Base-by-base conservation (phyloP, 2,797 vertebrate genomes). In the Pangasius krempfi region DNA sequence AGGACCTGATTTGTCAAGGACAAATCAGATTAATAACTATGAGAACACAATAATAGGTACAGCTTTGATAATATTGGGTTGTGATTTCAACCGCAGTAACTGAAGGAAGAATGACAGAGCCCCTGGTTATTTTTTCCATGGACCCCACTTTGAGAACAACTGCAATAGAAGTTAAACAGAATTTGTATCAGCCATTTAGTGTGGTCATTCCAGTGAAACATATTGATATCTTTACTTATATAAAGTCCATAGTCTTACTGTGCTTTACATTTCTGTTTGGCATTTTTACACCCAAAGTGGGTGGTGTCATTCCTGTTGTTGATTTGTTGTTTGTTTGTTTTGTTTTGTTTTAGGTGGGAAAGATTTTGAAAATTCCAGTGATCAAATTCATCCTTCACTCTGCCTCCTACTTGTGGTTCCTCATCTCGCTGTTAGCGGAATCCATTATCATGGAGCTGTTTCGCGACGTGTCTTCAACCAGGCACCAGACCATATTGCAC, bases 381-480 rank as follows among this genome's bases (percentile, higher is more conserved):
- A 96, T 98, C 90, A 98, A 97, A 93, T 98, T 98, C 90, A 95
- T 98, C 13, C 95, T 98, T 22, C 98, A 98, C 88, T 97, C 97
- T 0, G 96, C 97, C 18, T 98, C 98, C 68, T 98, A 98, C 37
- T 88, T 98, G 92, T 98, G 98, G 98, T 98, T 98, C 92, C 96
- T 98, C 91, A 96, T 97, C 92, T 96, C 97, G 0, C 91, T 98
- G 54, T 94, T 98, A 18, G 96, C 95, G 85, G 97, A 98, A 88
- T 98, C 97, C 0, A 94, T 98, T 86, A 95, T 95, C 25, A 97
- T 98, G 97, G 97, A 98, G 93, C 85, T 95, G 0, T 96, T 97
- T 90, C 93, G 97, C 16, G 96, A 95, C 0, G 92, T 85, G 40
- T 97, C 97, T 86, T 92, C 93, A 0, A 97, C 96, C 30, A 94